Base-by-base conservation (phyloP, 2,888 invertebrate species). In the Ophion costatus region DNA sequence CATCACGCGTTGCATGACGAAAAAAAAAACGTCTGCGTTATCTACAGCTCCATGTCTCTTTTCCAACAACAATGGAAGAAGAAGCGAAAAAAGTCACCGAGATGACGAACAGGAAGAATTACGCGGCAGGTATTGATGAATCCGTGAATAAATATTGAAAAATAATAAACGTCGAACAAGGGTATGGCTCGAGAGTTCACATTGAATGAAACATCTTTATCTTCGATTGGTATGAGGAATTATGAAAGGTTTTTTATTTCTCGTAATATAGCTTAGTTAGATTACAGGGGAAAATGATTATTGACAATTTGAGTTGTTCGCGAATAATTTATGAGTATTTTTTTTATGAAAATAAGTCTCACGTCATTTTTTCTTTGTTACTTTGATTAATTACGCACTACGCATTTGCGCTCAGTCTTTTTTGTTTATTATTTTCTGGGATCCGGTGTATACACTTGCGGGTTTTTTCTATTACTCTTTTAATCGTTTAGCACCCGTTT, bases 1-100 rank as follows among this genome's bases (percentile, higher is more conserved):
- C 59, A 56, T 45, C 77, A 70, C 74, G 75, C 64, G 75, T 78
- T 83, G 80, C 81, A 87, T 83, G 67, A 84, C 77, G 74, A 78
- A n/a, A 66, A 74, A 56, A 67, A 76, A 69, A 59, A 59, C 63
- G 70, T 82, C 70, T 56, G 63, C 61, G 77, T 76, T 78, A 77
- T 80, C 78, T 42, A 64, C 70, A 75, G 63, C 74, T 63, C 45
- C 33, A 38, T 66, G 63, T 59, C 69, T 22, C 45, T 38, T 33
- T 56, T 56, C 56, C 20, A 69, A 80, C 80, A 64, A 80, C 56
- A 42, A 82, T 38, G 56, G 63, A 75, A 76, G 59, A 22, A 22
- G 20, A 17, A 59, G 24, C 24, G 2, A 24, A 61, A 24, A 45
- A 17, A 73, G 59, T 24, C 33, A 11, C 14, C 67, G 56, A n/a